These are phyloP conservation scores for Acromyrmex charruanus DNA, from an alignment of 1,140 invertebrate species.

Conservation along the genomic window DNA sequence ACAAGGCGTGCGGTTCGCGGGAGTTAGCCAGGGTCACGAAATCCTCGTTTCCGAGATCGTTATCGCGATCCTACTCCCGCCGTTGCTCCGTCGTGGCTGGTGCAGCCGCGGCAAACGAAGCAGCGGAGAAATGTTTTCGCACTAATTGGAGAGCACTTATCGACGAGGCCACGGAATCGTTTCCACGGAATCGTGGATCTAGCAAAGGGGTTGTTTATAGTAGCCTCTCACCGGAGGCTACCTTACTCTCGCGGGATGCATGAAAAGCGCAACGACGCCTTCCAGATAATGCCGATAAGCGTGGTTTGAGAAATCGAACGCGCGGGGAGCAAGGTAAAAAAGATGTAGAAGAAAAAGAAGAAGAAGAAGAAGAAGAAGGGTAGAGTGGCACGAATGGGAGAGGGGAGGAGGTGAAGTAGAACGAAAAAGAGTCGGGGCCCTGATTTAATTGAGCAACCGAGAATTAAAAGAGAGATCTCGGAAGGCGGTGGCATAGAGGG, in stretches of 20 bases:
- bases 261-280: slow-evolving; percentile 80
- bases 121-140: slow-evolving; percentile 79
- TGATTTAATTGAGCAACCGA: slow-evolving; percentile 84
- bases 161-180: slow-evolving; percentile 77
- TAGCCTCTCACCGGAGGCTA: slow-evolving; percentile 29
- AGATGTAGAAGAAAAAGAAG: neutral
- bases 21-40: slow-evolving; percentile 70
- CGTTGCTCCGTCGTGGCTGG: slow-evolving; percentile 29
- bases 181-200: slow-evolving; percentile 85
- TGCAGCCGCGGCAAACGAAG: slow-evolving; percentile 72
- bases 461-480: slow-evolving; percentile 77
- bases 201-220: slow-evolving; percentile 71
- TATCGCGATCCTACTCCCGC: slow-evolving; percentile 53
- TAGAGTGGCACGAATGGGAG: no score
- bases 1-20: slow-evolving; percentile 53
- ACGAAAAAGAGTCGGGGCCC: slow-evolving; percentile 69
- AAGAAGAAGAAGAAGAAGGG: neutral
- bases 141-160: slow-evolving; percentile 84
- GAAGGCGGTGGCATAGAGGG: slow-evolving; percentile 48
- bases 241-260: slow-evolving; percentile 63
- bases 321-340: slow-evolving; percentile 68
- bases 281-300: slow-evolving; percentile 84
- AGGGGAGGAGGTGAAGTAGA: neutral
- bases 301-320: slow-evolving; percentile 7
- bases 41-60: slow-evolving; percentile 66